phyloP scores from a whole-genome alignment of 2,888 invertebrate species.

The Tridacna gigas region DNA sequence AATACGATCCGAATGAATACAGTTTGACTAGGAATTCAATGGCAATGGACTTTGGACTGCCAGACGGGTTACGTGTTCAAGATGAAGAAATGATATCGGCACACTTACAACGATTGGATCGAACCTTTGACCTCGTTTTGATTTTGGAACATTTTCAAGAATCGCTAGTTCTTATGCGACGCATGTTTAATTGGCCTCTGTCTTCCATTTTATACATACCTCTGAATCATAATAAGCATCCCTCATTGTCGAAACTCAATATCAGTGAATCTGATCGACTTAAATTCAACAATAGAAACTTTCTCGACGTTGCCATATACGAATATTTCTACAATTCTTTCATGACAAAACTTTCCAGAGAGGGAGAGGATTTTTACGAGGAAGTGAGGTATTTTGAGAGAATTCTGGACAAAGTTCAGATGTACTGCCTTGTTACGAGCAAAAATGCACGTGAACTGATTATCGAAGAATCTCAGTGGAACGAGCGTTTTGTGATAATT shows the following conservation, averaged over 20 bases:
- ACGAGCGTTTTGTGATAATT: constrained; percentile 34
- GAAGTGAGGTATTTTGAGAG: constrained; percentile 53
- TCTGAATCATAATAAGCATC: constrained; percentile 48
- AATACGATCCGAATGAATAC: constrained; percentile 51
- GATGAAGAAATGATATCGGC: constrained; percentile 31
- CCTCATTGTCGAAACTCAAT: constrained; percentile 18
- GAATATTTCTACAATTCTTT: constrained; percentile 48
- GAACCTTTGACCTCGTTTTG: constrained; percentile 49
- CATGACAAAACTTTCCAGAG: constrained; percentile 22
- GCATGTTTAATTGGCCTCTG: constrained; percentile 47
- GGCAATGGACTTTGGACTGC: constrained; percentile 61
- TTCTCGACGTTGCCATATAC: constrained; percentile 55
- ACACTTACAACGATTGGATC: constrained; percentile 37
- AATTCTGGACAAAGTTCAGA: constrained; percentile 28
- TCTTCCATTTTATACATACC: constrained; percentile 56
- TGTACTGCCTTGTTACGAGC: constrained; percentile 31
- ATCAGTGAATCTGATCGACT: constrained; percentile 37
- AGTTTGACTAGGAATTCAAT: constrained; percentile 59
- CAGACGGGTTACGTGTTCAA: constrained; percentile 43
- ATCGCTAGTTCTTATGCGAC: constrained; percentile 50
- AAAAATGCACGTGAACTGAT: constrained; percentile 6
- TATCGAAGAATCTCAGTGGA: constrained; percentile 51
- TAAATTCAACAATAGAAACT: constrained; percentile 58
- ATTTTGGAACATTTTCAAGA: constrained; percentile 54
- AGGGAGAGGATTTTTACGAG: constrained; percentile 45